Conservation (phyloP, 2,888 invertebrate species). For the Hirtodrosophila cameraria region DNA sequence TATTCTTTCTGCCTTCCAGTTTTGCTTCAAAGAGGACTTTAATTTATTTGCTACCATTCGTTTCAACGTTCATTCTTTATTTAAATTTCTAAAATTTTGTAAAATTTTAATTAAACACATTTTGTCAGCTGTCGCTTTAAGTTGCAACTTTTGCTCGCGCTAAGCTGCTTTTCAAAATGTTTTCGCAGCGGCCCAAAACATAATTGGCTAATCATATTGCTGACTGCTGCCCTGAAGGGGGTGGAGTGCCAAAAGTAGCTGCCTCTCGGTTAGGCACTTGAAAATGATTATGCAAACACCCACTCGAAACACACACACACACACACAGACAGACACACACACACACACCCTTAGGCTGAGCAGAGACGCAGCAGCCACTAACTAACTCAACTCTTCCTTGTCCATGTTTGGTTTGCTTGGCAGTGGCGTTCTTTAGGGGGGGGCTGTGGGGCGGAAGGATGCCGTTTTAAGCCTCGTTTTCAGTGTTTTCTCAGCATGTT, state of each 20-base stretch:
- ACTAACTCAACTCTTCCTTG: conserved; percentile 44
- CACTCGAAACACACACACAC: conserved; percentile 38
- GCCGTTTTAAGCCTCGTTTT: conserved; percentile 15
- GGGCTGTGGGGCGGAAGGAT: too few relatives aligned
- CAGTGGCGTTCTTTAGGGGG: neutral
- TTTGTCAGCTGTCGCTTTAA: conserved; percentile 75
- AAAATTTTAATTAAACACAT: conserved; percentile 71
- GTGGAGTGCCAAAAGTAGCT: neutral
- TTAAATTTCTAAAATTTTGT: conserved; percentile 11
- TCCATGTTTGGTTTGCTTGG: conserved; percentile 33
- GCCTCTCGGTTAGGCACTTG: conserved; percentile 33
- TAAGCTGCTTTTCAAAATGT: conserved; percentile 54
- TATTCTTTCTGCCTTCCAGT: conserved; percentile 15
- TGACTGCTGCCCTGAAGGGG: conserved; percentile 1
- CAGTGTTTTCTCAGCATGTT: conserved; percentile 28
- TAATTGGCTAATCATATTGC: conserved; percentile 76
- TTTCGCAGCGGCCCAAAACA: conserved; percentile 43
- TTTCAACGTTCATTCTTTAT: too few relatives aligned
- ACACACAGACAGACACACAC: conserved; percentile 11
- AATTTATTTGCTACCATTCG: conserved; percentile 27
- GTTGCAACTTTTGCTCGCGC: conserved; percentile 49
- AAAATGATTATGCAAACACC: conserved; percentile 71
- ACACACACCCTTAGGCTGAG: neutral
- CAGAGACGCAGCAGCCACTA: conserved; percentile 12
- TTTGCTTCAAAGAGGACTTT: too few relatives aligned